phyloP scores from a whole-genome alignment of 2,888 invertebrate species.

The Dione vanillae region DNA sequence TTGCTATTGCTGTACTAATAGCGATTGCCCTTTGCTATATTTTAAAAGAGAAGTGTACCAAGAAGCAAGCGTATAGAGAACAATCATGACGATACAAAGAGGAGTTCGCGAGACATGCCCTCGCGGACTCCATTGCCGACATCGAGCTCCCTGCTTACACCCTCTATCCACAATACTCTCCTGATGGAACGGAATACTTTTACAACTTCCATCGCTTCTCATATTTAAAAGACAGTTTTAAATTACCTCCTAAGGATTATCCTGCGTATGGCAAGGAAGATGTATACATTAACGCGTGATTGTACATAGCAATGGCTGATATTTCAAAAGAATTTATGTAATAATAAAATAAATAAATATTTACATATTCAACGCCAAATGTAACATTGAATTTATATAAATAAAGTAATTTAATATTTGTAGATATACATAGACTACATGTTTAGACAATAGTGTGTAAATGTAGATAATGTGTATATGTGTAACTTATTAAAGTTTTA shows the following conservation, averaged over 20 bases:
- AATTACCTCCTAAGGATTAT: conserved; percentile 76
- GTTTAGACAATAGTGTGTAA: conserved; percentile 28
- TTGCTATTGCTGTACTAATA: conserved; percentile 91
- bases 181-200: conserved; percentile 78
- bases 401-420: conserved; percentile 32
- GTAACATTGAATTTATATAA: conserved; percentile 40
- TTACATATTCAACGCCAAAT: conserved; percentile 36
- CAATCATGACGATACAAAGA: conserved; percentile 87
- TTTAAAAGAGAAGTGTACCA: conserved; percentile 91
- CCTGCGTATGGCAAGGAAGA: conserved; percentile 68
- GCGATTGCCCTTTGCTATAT: conserved; percentile 93
- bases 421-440: conserved; percentile 32
- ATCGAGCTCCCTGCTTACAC: conserved; percentile 72
- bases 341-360: conserved; percentile 18
- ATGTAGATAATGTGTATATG: conserved; percentile 31
- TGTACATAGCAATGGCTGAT: conserved; percentile 12
- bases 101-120: conserved; percentile 78
- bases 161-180: conserved; percentile 76
- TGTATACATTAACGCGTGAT: conserved; percentile 77
- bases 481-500: conserved; percentile 25
- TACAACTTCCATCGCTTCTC: conserved; percentile 80
- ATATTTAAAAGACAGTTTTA: conserved; percentile 73
- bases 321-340: conserved; percentile 25
- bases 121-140: conserved; percentile 73
- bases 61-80: conserved; percentile 88